phyloP scores from a whole-genome alignment of 2,797 vertebrate species.

The Aplochiton taeniatus region DNA sequence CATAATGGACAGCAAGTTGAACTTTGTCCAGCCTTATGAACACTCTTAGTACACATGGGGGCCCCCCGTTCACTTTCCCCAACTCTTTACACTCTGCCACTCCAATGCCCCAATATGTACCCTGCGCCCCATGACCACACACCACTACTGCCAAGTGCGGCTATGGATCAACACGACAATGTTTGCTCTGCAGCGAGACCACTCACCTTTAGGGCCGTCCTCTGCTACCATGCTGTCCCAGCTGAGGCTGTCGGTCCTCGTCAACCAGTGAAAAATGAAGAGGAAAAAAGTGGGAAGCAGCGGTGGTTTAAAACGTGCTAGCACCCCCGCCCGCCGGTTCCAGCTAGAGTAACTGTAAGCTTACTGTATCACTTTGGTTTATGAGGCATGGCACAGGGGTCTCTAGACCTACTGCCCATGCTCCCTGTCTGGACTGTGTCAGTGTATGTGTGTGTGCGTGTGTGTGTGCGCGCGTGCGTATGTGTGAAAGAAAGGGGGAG shows the following conservation, averaged over 20 bases:
- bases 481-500: constrained; percentile 13
- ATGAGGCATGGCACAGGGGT: constrained; percentile 73
- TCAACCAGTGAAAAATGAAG: constrained; percentile 60
- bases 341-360: constrained; percentile 75
- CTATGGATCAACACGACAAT: constrained; percentile 21
- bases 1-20: no score
- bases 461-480: constrained; percentile 30
- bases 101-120: background rate
- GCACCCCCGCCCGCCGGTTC: constrained; percentile 52
- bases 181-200: constrained; percentile 25
- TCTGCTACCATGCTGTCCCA: constrained; percentile 79
- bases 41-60: no score
- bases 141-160: background rate
- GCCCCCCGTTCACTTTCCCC: no score
- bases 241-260: constrained; percentile 57
- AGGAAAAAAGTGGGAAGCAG: constrained; percentile 36
- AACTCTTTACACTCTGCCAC: background rate
- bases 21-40: no score
- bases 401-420: constrained; percentile 60
- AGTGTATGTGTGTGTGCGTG: constrained; percentile 37
- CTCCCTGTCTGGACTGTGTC: constrained; percentile 38
- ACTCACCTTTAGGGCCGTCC: constrained; percentile 77
- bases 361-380: constrained; percentile 76
- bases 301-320: constrained; percentile 4
- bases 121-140: background rate